These are phyloP conservation scores for Oegoconia quadripuncta DNA, from an alignment of 2,888 invertebrate genomes.

Conservation along the genomic window DNA sequence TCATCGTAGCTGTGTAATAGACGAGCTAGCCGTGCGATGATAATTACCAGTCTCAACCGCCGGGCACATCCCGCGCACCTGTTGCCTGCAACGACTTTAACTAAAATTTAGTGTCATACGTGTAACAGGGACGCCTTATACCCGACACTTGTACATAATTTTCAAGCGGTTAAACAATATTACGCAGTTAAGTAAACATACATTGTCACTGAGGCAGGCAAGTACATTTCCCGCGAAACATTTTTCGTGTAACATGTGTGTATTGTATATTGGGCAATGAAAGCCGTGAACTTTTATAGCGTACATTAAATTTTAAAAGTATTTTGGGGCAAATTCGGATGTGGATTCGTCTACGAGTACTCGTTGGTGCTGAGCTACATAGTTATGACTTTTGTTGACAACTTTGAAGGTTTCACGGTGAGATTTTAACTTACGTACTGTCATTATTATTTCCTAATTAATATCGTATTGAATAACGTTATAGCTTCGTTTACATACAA, in stretches of 20 bases:
- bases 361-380: too few relatives aligned
- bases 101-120: constrained; percentile 72
- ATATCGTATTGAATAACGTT: too few relatives aligned
- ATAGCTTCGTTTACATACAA: too few relatives aligned
- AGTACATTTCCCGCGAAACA: constrained; percentile 18
- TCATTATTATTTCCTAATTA: too few relatives aligned
- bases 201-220: constrained; percentile 5
- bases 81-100: constrained; percentile 68
- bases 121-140: constrained; percentile 53
- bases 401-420: too few relatives aligned
- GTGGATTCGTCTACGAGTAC: too few relatives aligned
- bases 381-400: too few relatives aligned
- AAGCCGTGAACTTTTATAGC: too few relatives aligned
- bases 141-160: constrained; percentile 67
- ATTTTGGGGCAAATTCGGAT: too few relatives aligned
- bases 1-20: not conserved
- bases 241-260: constrained; percentile 15
- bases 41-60: constrained; percentile 61
- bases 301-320: too few relatives aligned
- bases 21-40: constrained; percentile 38
- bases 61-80: constrained; percentile 66
- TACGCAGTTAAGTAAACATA: constrained; percentile 40
- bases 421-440: too few relatives aligned
- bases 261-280: too few relatives aligned
- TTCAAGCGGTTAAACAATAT: constrained; percentile 61